These are phyloP conservation scores for Spisula solida DNA, from an alignment of 2,888 invertebrate species.

Conservation along the genomic window DNA sequence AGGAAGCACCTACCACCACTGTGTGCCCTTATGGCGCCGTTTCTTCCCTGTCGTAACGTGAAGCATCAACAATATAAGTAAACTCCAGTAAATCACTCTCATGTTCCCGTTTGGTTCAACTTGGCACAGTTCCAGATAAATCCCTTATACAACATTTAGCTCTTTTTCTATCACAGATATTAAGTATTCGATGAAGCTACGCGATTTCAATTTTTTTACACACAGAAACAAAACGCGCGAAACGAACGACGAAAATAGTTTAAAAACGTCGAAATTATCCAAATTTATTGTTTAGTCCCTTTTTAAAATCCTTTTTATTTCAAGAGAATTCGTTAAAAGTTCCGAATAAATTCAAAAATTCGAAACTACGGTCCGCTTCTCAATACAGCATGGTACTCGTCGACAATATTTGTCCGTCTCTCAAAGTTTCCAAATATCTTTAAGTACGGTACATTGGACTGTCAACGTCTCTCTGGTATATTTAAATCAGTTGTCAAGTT, in stretches of 20 bases:
- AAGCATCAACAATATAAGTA: slow-evolving; percentile 57
- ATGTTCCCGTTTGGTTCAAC: slow-evolving; percentile 56
- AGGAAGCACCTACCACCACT: slow-evolving; percentile 78
- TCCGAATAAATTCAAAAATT: not conserved
- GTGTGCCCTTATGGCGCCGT: slow-evolving; percentile 76
- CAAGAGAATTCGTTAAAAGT: slow-evolving; percentile 16
- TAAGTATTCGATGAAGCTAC: not conserved
- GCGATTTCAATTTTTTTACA: not conserved
- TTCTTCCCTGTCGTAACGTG: slow-evolving; percentile 70
- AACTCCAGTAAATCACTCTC: slow-evolving; percentile 61
- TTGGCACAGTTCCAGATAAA: slow-evolving; percentile 16
- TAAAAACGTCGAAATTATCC: not conserved
- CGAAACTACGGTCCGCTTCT: not conserved
- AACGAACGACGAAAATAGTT: not conserved
- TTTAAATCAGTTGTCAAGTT: not conserved
- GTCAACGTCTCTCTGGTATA: not conserved
- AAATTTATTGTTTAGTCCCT: not conserved
- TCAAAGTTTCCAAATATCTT: not conserved
- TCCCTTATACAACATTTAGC: slow-evolving; percentile 40
- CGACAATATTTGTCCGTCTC: slow-evolving; percentile 4
- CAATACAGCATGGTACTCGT: not conserved
- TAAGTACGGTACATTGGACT: not conserved
- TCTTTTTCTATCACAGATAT: slow-evolving; percentile 12
- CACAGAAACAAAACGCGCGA: not conserved
- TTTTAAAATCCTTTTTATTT: not conserved